Evolutionary conservation across 2,113 vertebrate species (phyloP), one percentile per base, ranked within the genome.

Genomic region (Bettongia penicillata): DNA sequence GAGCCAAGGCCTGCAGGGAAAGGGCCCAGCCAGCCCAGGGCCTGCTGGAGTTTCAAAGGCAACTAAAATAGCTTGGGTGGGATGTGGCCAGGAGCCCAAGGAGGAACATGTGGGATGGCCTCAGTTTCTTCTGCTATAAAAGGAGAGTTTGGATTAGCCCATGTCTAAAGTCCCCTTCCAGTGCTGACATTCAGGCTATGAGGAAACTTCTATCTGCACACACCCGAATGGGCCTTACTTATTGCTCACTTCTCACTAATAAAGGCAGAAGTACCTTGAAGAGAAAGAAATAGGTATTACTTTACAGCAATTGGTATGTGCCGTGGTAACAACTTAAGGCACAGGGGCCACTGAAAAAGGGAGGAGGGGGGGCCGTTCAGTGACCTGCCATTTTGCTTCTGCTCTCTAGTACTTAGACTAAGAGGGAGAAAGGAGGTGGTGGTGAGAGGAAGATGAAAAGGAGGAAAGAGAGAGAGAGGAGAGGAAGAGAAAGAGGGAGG

Each of bases 401-500:
- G 19, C 68, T n/a, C 37, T 43, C 37, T n/a, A 16, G 14, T n/a
- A 14, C 14, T n/a, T 14, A n/a, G 37, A 3, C 16, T 7, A 37
- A 77, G 31, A 37, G 3, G 68, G 68, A 77, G 16, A 61, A 16
- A 9, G 6, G n/a, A 6, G 9, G 10, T 8, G 0, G 22, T 1
- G 9, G 4, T 23, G 5, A 7, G 43, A 43, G 1, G 7, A 2
- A 7, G 10, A 5, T 24, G n/a, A 7, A 19, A 8, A 1, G 37
- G 6, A 25, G 16, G 19, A 7, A n/a, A 3, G 5, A 23, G 11
- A n/a, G 31, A 9, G 77, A 24, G 31, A 2, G 11, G n/a, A 43
- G 3, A 25, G 47, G 12, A 23, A 5, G 19, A 11, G 19, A 11
- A 11, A 8, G 19, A 12, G 3, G 37, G 89, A 8, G 19, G 89